phyloP scores from a whole-genome alignment of 92 coral and sea anemone genomes.

The Desmophyllum pertusum region DNA sequence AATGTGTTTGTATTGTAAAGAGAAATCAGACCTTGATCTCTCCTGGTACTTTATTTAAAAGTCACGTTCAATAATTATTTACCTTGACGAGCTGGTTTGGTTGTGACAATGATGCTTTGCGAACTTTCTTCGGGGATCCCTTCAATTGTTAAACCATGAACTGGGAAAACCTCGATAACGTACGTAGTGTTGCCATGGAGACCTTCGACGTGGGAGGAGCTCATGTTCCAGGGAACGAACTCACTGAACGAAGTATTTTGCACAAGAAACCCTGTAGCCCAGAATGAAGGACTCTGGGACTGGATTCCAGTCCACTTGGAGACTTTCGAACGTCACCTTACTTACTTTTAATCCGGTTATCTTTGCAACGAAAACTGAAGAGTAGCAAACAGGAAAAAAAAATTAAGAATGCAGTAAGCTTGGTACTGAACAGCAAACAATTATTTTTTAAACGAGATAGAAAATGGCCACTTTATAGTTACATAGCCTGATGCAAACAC shows the following conservation, averaged over 20 bases:
- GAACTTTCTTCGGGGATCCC: background rate
- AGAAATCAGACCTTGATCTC: background rate
- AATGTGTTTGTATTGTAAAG: background rate
- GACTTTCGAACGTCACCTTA: conserved; percentile 2
- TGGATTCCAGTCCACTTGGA: conserved; percentile 34
- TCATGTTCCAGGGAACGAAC: conserved; percentile 11
- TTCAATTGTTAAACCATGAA: conserved; percentile 24
- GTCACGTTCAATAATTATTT: background rate
- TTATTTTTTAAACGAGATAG: too few relatives aligned
- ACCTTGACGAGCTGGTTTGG: conserved; percentile 16
- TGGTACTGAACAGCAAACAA: too few relatives aligned
- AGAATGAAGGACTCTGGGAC: conserved; percentile 26
- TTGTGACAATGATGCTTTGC: conserved; percentile 5
- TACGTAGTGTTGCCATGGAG: conserved; percentile 34
- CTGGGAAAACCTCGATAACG: conserved; percentile 15
- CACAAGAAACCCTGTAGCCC: conserved; percentile 23
- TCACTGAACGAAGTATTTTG: background rate
- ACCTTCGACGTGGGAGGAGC: background rate
- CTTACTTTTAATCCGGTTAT: background rate
- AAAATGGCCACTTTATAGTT: too few relatives aligned
- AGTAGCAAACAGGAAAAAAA: too few relatives aligned
- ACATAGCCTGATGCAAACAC: too few relatives aligned
- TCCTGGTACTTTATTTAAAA: background rate
- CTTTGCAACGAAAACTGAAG: conserved; percentile 28
- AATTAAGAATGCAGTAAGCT: too few relatives aligned